These are phyloP conservation scores for Meghimatium bilineatum DNA, from an alignment of 2,888 invertebrate species.

Conservation along the genomic window DNA sequence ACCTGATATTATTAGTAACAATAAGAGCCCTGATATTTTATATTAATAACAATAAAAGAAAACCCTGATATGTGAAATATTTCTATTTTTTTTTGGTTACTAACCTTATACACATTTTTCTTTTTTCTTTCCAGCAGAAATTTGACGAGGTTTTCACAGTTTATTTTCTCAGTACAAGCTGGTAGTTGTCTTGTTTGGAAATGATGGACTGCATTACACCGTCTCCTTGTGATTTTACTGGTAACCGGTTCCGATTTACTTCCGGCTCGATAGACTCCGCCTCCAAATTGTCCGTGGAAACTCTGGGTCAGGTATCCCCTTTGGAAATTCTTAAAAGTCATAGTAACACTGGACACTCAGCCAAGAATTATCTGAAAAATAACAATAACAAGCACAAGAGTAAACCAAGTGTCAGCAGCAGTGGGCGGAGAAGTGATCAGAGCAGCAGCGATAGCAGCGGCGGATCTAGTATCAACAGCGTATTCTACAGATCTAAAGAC, in stretches of 20 bases:
- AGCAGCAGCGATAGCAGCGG: constrained; percentile 32
- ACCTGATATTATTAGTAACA: too few species aligned
- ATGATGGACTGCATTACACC: constrained; percentile 43
- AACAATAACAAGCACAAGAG: constrained; percentile 35
- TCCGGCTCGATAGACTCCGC: constrained; percentile 36
- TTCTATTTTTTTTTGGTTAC: too few species aligned
- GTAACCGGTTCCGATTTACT: constrained; percentile 34
- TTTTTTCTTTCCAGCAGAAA: too few species aligned
- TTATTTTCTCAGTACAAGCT: too few species aligned
- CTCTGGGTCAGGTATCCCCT: constrained; percentile 35
- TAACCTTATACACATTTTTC: too few species aligned
- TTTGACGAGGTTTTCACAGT: too few species aligned
- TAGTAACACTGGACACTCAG: not conserved
- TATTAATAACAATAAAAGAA: too few species aligned
- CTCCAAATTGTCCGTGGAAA: constrained; percentile 34
- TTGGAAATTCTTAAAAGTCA: constrained; percentile 20
- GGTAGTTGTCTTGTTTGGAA: too few species aligned
- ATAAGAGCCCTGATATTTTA: too few species aligned
- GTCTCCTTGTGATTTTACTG: constrained; percentile 29
- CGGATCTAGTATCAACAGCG: constrained; percentile 42
- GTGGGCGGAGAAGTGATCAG: constrained; percentile 12
- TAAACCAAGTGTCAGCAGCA: not conserved
- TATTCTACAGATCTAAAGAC: constrained; percentile 35
- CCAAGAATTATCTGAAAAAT: constrained; percentile 21
- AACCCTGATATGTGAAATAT: too few species aligned